phyloP scores from a whole-genome alignment of 2,797 vertebrate genomes.

The Poeciliopsis infans region DNA sequence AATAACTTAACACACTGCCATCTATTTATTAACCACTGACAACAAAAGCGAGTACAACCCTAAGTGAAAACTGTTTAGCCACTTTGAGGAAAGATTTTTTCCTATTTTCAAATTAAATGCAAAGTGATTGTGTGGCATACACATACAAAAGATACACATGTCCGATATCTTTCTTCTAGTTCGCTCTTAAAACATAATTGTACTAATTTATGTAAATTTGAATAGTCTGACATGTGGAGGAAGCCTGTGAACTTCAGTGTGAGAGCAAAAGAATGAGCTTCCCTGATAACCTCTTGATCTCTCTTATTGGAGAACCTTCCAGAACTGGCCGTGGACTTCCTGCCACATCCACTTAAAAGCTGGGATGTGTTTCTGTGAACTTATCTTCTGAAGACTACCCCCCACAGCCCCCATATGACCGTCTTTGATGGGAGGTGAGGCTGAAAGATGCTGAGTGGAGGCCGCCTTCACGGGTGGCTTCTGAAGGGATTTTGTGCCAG shows the following conservation, averaged over 20 bases:
- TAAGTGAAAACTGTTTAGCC: not conserved
- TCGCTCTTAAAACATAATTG: not conserved
- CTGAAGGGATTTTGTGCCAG: conserved; percentile 50
- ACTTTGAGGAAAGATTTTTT: not conserved
- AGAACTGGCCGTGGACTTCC: conserved; percentile 42
- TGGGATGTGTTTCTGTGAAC: conserved; percentile 21
- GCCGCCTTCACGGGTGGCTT: conserved; percentile 53
- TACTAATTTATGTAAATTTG: not conserved
- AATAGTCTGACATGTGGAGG: not conserved
- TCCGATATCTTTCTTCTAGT: not conserved
- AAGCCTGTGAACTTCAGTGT: conserved; percentile 11
- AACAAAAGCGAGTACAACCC: not conserved
- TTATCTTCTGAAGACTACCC: conserved; percentile 37
- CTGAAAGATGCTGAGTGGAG: conserved; percentile 48
- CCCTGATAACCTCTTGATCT: conserved; percentile 28
- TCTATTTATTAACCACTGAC: not conserved
- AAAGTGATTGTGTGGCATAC: not conserved
- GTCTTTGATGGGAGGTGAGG: conserved; percentile 51
- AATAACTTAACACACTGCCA: not conserved
- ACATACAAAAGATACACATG: too few relatives aligned
- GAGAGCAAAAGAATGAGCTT: conserved; percentile 9
- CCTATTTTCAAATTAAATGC: not conserved
- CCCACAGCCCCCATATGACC: conserved; percentile 38
- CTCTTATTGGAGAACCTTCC: conserved; percentile 25
- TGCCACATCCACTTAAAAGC: conserved; percentile 37